A percentile compares a stretch with the other conserved stretches of the same genome.
phyloP scores from a whole-genome alignment of 2,113 vertebrate genomes.

The Ciconia stormi region DNA sequence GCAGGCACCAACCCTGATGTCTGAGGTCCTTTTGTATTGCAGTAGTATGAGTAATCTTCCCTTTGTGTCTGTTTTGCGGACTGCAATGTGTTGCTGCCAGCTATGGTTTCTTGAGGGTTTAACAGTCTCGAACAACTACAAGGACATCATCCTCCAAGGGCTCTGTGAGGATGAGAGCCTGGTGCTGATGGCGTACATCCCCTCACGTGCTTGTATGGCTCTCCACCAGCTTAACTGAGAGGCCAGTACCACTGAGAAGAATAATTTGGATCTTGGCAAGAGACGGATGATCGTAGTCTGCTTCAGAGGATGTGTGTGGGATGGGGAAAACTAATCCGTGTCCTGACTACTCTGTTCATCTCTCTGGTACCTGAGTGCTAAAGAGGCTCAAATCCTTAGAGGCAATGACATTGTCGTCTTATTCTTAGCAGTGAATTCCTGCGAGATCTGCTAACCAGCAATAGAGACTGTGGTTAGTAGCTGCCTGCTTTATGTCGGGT shows the following conservation, averaged over 20 bases:
- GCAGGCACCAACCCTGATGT: not conserved
- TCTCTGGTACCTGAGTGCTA: not conserved
- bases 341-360: not conserved
- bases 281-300: rapidly evolving
- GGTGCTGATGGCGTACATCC: not conserved
- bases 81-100: not conserved
- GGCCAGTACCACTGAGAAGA: not conserved
- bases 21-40: not conserved
- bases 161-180: not conserved
- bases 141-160: not conserved
- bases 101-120: not conserved
- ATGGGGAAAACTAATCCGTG: not conserved
- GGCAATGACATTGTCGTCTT: not conserved
- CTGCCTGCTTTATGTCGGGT: not conserved
- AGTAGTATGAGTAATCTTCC: not conserved
- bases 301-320: not conserved
- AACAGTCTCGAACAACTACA: not conserved
- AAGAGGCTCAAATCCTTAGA: not conserved
- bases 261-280: not conserved
- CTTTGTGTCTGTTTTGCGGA: not conserved
- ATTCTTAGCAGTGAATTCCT: not conserved
- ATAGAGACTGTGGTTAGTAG: not conserved
- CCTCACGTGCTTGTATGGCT: not conserved
- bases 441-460: not conserved
- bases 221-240: not conserved